Base-by-base conservation (phyloP, 2,888 invertebrate species). In the Caenorhabditis sinica region DNA sequence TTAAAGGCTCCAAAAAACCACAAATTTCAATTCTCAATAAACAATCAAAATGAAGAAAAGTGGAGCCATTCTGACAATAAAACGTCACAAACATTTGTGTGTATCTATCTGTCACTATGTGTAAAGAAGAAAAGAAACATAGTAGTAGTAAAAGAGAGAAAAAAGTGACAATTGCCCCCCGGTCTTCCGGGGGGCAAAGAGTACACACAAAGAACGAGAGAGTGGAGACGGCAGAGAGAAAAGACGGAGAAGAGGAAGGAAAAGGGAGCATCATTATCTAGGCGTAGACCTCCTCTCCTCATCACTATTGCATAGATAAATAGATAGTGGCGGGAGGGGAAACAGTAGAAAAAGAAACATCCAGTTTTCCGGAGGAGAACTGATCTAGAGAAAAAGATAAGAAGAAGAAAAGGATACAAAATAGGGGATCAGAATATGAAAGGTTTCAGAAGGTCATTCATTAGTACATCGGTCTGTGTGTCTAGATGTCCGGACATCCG, bases 341-440 rank as follows among this genome's bases (percentile, higher is more conserved):
- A 40, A 13, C 6, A 11, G 13, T 28, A 30, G 13, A 20, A 56
- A 25, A 56, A 28, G 56, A 56, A 56, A 56, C 56, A 56, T 56
- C 56, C 73, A 49, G 63, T 49, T 73, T 63, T 73, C 60, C 73
- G 49, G 73, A 20, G 25, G 23, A 60, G 20, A 58, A 28, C n/a
- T 43, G 49, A 45, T 11, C 30, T n/a, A 25, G 61, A 23, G n/a
- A 61, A 63, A 45, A 30, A 73, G 60, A 58, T 43, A 51, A 49
- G 28, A 30, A 33, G 58, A 23, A 43, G 49, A 23, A 33, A 20
- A 9, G 25, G 40, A 40, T 6, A n/a, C n/a, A 49, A 17, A 17
- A 20, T 25, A 20, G 11, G 11, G 1, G 40, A 13, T 36, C 36
- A 36, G 5, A 13, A 1, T 40, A 13, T 40, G 20, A 20, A 49